Conservation (phyloP, 2,888 invertebrate species). For the Ypsolopha sequella region DNA sequence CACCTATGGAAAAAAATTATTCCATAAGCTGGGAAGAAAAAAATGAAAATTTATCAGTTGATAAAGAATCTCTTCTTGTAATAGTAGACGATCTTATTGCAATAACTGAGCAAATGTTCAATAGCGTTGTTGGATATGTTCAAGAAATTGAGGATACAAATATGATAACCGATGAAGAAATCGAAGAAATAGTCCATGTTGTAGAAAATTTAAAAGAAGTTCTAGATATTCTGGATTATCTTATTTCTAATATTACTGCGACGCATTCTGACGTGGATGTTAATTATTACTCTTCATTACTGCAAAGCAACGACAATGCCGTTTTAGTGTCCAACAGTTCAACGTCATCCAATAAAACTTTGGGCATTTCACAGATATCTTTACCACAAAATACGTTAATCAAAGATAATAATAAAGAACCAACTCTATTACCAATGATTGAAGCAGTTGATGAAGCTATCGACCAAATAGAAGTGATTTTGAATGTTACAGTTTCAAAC, state of each 20-base stretch:
- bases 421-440: not conserved
- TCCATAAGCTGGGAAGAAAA: too few relatives aligned
- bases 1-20: too few relatives aligned
- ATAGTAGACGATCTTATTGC: conserved; percentile 1
- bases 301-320: too few relatives aligned
- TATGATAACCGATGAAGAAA: not conserved
- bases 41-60: too few relatives aligned
- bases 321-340: too few relatives aligned
- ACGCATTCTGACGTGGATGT: not conserved
- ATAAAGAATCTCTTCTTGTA: not conserved
- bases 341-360: too few relatives aligned
- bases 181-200: not conserved
- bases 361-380: too few relatives aligned
- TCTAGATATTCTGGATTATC: conserved; percentile 1
- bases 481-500: not conserved
- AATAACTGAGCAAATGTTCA: conserved; percentile 1
- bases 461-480: not conserved
- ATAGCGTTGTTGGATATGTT: not conserved
- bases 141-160: not conserved
- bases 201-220: conserved; percentile 1
- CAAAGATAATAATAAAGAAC: too few relatives aligned
- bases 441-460: not conserved
- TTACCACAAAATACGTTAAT: too few relatives aligned
- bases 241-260: not conserved
- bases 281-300: not conserved